Conservation (phyloP, 2,888 invertebrate genomes). For the Catocala nupta region DNA sequence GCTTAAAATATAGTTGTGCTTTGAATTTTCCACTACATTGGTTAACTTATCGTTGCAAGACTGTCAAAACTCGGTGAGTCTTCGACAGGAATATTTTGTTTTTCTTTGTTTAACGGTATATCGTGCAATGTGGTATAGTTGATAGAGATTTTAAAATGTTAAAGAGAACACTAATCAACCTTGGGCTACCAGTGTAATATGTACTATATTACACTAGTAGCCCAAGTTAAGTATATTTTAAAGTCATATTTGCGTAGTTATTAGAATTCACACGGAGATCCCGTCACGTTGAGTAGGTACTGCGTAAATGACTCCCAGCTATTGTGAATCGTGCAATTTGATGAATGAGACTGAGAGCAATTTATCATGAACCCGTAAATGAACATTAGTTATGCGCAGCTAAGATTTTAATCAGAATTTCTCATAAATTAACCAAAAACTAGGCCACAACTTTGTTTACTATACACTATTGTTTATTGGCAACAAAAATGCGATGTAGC, state of each 20-base stretch:
- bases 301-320: slow-evolving; percentile 15
- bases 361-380: slow-evolving; percentile 36
- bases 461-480: no score
- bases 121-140: not conserved
- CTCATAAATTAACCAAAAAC: slow-evolving; percentile 45
- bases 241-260: not conserved
- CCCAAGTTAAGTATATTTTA: no score
- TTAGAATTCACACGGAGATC: not conserved
- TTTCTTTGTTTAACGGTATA: not conserved
- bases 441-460: slow-evolving; percentile 57
- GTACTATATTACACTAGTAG: no score
- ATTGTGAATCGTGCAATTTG: slow-evolving; percentile 21
- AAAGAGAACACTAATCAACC: no score
- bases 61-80: not conserved
- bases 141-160: slow-evolving; percentile 2
- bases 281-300: not conserved
- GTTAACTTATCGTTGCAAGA: not conserved
- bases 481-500: no score
- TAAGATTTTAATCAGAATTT: slow-evolving; percentile 27
- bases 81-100: not conserved
- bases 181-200: no score
- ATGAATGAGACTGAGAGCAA: slow-evolving; percentile 29
- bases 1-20: not conserved
- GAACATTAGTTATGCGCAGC: slow-evolving; percentile 25
- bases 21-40: slow-evolving; percentile 6